Evolutionary conservation across 2,888 invertebrate genomes (phyloP).

Genomic region (Catocala nupta): DNA sequence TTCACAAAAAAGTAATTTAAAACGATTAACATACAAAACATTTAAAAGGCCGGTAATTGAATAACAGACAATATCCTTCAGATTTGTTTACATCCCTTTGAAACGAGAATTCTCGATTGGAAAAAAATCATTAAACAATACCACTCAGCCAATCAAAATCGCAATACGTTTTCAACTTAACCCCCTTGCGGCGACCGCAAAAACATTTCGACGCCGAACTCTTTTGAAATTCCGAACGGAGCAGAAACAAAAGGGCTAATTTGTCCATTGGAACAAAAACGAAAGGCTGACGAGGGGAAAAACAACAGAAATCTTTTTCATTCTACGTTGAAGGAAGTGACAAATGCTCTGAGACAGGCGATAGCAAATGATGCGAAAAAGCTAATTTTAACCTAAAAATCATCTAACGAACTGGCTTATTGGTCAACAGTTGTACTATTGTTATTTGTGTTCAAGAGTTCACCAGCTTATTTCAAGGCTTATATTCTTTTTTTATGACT

Average conservation of each 20-base stretch:
- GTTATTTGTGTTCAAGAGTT: no score
- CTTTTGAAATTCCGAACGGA: conserved; percentile 57
- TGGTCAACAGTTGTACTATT: no score
- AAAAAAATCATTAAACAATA: conserved; percentile 45
- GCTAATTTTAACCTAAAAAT: conserved; percentile 54
- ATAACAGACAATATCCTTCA: conserved; percentile 24
- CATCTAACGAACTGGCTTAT: conserved; percentile 4
- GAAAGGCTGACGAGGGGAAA: conserved; percentile 48
- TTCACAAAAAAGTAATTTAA: no score
- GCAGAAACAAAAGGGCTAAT: conserved; percentile 68
- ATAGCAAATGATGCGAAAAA: conserved; percentile 60
- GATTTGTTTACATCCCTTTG: conserved; percentile 37
- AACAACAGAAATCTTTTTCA: conserved; percentile 59
- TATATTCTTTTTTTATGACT: no score
- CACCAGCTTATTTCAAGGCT: no score
- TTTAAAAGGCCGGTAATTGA: not conserved
- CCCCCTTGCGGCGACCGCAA: conserved; percentile 44
- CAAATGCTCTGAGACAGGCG: conserved; percentile 55
- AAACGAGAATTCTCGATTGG: conserved; percentile 28
- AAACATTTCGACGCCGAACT: conserved; percentile 52
- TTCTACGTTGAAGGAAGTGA: conserved; percentile 60
- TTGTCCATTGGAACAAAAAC: conserved; percentile 62
- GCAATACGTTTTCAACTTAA: conserved; percentile 45
- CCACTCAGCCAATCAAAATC: conserved; percentile 41
- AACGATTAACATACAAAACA: no score